A percentile compares a stretch with the other conserved stretches of the same genome.
These are phyloP conservation scores for Indicator indicator DNA, from an alignment of 2,113 vertebrate species.

Conservation along the genomic window DNA sequence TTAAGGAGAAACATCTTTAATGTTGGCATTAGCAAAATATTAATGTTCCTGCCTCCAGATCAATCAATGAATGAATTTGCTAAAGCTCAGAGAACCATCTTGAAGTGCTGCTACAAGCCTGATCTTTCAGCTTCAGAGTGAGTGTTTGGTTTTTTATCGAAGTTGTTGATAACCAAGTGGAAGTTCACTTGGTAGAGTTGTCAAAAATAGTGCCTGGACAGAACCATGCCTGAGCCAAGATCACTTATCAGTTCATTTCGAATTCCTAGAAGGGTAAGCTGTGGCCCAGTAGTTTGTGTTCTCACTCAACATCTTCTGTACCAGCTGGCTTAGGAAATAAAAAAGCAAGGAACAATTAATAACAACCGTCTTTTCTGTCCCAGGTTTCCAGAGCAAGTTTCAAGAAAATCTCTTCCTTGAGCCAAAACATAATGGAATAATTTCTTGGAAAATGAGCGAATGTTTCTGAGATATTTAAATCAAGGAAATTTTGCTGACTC, in stretches of 20 bases:
- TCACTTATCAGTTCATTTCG: neutral
- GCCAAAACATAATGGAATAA: neutral
- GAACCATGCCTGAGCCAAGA: neutral
- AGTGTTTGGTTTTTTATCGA: neutral
- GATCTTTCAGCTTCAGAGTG: accelerated
- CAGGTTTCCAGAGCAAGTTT: neutral
- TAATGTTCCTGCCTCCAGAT: neutral
- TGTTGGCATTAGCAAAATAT: neutral
- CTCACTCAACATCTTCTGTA: neutral
- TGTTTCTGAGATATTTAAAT: neutral
- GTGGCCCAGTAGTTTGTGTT: neutral
- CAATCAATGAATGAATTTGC: neutral
- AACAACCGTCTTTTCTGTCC: neutral
- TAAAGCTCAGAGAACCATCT: neutral
- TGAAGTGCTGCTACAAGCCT: neutral
- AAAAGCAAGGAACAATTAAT: neutral
- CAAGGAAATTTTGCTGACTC: neutral
- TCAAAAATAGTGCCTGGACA: neutral
- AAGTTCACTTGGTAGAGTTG: neutral
- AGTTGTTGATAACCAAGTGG: accelerated
- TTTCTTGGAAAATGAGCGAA: neutral
- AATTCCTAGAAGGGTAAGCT: neutral
- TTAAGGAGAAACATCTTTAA: neutral
- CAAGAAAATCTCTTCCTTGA: neutral
- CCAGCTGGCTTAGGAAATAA: neutral